Evolutionary conservation across 1,140 invertebrate genomes (phyloP).

Genomic region (Hylaeus anthracinus): DNA sequence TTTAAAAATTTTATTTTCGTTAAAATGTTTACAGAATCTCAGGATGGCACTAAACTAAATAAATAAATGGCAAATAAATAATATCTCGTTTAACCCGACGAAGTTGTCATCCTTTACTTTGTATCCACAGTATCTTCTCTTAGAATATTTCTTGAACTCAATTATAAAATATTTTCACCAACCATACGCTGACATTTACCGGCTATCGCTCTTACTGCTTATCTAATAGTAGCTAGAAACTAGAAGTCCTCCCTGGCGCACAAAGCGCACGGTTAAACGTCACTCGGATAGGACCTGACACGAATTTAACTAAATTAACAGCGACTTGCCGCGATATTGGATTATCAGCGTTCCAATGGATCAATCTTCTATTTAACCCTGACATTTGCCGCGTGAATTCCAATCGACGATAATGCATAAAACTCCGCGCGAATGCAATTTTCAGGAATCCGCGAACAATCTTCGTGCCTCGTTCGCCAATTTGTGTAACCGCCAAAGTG

Average conservation of each 20-base stretch:
- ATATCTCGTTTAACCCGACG: too few relatives aligned
- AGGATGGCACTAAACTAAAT: too few relatives aligned
- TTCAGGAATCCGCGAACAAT: slow-evolving; percentile 31
- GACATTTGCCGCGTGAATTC: slow-evolving; percentile 42
- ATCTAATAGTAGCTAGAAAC: too few relatives aligned
- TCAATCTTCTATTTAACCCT: slow-evolving; percentile 48
- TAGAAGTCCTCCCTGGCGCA: neutral
- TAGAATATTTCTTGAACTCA: too few relatives aligned
- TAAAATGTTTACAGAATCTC: too few relatives aligned
- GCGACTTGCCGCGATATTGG: slow-evolving; percentile 9
- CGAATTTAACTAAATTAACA: slow-evolving; percentile 5
- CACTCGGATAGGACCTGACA: neutral
- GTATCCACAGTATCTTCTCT: too few relatives aligned
- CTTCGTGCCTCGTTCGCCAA: neutral
- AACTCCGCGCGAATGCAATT: slow-evolving; percentile 38
- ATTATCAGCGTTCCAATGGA: slow-evolving; percentile 23
- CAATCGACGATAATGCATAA: slow-evolving; percentile 30
- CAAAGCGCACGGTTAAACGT: neutral
- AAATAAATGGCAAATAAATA: too few relatives aligned
- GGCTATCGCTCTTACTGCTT: neutral
- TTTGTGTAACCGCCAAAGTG: neutral
- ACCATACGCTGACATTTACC: slow-evolving; percentile 13
- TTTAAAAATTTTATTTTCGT: too few relatives aligned
- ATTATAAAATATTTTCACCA: neutral
- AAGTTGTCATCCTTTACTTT: too few relatives aligned